phyloP scores from a whole-genome alignment of 2,113 vertebrate species.

The Edolisoma coerulescens region DNA sequence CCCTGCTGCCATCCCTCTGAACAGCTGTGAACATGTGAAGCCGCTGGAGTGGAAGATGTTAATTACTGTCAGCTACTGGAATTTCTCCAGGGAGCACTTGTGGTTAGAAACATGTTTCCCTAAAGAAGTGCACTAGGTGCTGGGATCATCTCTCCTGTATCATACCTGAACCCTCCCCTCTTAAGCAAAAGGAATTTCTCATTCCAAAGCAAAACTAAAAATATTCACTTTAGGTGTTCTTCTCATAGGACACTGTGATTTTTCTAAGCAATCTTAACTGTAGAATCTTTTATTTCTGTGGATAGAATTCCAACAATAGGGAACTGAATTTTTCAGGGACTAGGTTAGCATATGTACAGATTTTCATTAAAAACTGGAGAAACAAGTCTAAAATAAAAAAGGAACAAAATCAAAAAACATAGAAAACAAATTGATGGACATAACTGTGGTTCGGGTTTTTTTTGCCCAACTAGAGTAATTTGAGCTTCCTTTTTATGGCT shows the following conservation, averaged over 20 bases:
- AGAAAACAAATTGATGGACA: not conserved
- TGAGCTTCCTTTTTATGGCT: not conserved
- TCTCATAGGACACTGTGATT: not conserved
- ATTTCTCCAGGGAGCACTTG: constrained; percentile 61
- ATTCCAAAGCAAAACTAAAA: not conserved
- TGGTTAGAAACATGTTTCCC: constrained; percentile 16
- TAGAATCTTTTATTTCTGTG: not conserved
- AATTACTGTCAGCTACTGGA: constrained; percentile 62
- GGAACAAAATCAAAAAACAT: not conserved
- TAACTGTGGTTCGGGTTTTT: not conserved
- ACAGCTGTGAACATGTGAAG: constrained; percentile 25
- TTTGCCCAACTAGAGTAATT: fast-evolving
- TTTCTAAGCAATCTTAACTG: not conserved
- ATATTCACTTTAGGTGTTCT: not conserved
- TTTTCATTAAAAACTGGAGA: not conserved
- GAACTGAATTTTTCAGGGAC: not conserved
- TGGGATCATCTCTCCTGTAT: not conserved
- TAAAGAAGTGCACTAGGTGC: not conserved
- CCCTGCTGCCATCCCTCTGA: not conserved
- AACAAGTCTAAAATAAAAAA: not conserved
- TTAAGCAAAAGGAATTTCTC: not conserved
- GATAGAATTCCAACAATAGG: not conserved
- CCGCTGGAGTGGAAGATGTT: constrained; percentile 56
- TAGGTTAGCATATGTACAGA: not conserved
- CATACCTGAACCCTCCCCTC: not conserved